Evolutionary conservation across 2,113 vertebrate genomes (phyloP), one percentile per base, ranked within the genome.

Genomic region (Parotia lawesii): DNA sequence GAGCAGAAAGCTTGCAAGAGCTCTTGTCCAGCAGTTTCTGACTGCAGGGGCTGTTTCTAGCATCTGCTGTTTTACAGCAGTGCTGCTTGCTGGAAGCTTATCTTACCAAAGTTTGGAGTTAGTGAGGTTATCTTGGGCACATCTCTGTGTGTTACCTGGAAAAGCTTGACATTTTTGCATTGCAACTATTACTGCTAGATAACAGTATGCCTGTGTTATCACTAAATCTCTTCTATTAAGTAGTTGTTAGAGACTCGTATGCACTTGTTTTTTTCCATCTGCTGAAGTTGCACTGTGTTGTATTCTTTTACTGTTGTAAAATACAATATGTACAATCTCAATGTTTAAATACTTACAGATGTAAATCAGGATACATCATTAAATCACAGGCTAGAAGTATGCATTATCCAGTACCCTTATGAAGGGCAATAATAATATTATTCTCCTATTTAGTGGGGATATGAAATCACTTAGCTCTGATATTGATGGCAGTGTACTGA

Each of bases 121-220:
- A 23, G 85, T 69, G 75, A 79, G 75, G 51, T 88, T 92, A 92
- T 93, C 94, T 88, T 87, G 35, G 74, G n/a, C 67, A 38, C 17
- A 54, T 73, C 77, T 76, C n/a, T 75, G 4, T 48, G 22, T 80
- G 51, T 74, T 90, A 56, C 76, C 61, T 92, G 81, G 74, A 37
- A 91, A 85, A 85, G 67, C 83, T 31, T 82, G 89, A 70, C 56
- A 28, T 71, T 91, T 94, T 72, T 90, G 40, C 48, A 24, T 84
- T 0, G 0, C 38, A 56, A 48, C 72, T 58, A 8, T 84, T 87
- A 16, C 64, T 91, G 45, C 25, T 3, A 15, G 81, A 38, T 87
- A 92, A 48, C 48, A 35, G 29, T 16, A 8, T 82, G 50, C 31
- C 20, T 48, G 14, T 62, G 62, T 37, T 95, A 93, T 69, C 93